Evolutionary conservation across 2,888 invertebrate species (phyloP).

Genomic region (Leptarthrus brevirostris): DNA sequence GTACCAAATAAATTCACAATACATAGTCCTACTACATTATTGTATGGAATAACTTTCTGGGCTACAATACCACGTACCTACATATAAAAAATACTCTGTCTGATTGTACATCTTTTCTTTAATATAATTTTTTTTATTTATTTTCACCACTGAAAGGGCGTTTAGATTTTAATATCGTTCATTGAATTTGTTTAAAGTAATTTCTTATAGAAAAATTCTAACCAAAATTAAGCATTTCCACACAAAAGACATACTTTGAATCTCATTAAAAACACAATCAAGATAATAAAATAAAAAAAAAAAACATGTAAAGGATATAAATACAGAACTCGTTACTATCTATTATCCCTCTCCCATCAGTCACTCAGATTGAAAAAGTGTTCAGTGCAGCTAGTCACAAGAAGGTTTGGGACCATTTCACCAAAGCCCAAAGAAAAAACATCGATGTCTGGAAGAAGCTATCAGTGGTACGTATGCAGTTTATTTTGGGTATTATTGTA

Average conservation of each 20-base stretch:
- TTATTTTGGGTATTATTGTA: slow-evolving; percentile 29
- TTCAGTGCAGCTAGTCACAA: slow-evolving; percentile 95
- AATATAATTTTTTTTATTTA: too few relatives aligned
- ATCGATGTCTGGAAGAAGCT: slow-evolving; percentile 98
- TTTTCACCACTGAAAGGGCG: too few relatives aligned
- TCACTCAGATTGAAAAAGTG: slow-evolving; percentile 99
- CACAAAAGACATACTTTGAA: not conserved
- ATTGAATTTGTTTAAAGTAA: too few relatives aligned
- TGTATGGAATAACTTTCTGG: too few relatives aligned
- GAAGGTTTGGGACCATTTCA: slow-evolving; percentile 99
- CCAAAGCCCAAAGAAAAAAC: slow-evolving; percentile 98
- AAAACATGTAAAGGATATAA: slow-evolving; percentile 52
- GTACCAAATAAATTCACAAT: too few relatives aligned
- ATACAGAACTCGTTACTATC: slow-evolving; percentile 62
- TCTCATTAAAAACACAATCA: slow-evolving; percentile 37
- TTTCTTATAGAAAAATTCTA: too few relatives aligned
- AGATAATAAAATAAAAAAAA: slow-evolving; percentile 52
- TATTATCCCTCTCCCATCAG: slow-evolving; percentile 72
- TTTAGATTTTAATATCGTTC: too few relatives aligned
- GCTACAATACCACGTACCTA: too few relatives aligned
- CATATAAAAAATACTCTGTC: too few relatives aligned
- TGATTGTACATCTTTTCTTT: too few relatives aligned
- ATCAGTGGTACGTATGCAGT: slow-evolving; percentile 81
- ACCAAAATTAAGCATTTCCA: too few relatives aligned
- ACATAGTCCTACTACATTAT: too few relatives aligned